Evolutionary conservation across 2,888 invertebrate species (phyloP).

Genomic region (Melikaiella ostensackeni): DNA sequence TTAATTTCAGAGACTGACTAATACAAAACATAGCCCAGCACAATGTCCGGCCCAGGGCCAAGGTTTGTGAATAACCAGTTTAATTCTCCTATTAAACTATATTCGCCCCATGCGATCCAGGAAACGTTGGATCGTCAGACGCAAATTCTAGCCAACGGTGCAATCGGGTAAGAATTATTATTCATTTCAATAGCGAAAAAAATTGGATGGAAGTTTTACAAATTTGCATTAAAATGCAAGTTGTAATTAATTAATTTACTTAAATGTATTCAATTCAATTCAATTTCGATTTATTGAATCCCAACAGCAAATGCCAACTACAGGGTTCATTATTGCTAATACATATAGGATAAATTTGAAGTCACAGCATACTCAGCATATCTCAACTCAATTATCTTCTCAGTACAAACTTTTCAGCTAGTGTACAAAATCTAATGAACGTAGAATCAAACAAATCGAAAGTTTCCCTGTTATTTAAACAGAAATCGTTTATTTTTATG

Average conservation of each 20-base stretch:
- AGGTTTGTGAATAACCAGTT: conserved; percentile 92
- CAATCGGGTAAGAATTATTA: conserved; percentile 84
- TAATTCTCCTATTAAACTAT: conserved; percentile 92
- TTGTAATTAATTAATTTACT: not conserved
- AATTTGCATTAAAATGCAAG: not conserved
- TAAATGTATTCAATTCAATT: too few relatives aligned
- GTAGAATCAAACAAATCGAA: too few relatives aligned
- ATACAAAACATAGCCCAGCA: conserved; percentile 58
- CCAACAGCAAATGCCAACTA: too few relatives aligned
- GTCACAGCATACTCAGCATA: too few relatives aligned
- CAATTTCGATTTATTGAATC: too few relatives aligned
- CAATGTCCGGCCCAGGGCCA: conserved; percentile 85
- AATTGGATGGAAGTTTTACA: not conserved
- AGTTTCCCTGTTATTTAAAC: too few relatives aligned
- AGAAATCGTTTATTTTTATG: too few relatives aligned
- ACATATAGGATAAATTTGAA: too few relatives aligned
- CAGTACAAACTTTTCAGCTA: too few relatives aligned
- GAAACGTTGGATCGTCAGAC: conserved; percentile 89
- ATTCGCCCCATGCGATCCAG: conserved; percentile 88
- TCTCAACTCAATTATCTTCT: too few relatives aligned
- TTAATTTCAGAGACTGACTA: conserved; percentile 12
- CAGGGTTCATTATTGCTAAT: too few relatives aligned
- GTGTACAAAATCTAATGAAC: too few relatives aligned
- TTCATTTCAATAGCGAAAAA: conserved; percentile 13
- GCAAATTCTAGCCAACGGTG: conserved; percentile 87